Percentiles rank a stretch among this genome's conserved stretches.
Conservation (phyloP, 2,797 vertebrate species). For the Cryptoblepharus egeriae region DNA sequence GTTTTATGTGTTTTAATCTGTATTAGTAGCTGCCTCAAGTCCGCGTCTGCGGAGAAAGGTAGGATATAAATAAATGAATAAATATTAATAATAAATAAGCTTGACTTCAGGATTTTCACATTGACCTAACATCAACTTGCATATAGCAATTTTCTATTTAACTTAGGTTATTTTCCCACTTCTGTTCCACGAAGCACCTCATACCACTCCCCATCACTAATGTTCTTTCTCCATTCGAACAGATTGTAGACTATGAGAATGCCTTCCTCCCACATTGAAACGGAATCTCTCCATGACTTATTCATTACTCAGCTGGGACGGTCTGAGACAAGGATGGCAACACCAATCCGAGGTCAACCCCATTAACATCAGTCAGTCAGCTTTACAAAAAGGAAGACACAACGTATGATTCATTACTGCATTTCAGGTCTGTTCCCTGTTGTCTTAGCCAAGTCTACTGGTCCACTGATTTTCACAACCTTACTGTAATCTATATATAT, state of each 20-base stretch:
- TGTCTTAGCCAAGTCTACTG: constrained; percentile 8
- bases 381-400: constrained; percentile 1
- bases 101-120: background rate
- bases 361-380: background rate
- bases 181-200: background rate
- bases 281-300: constrained; percentile 49
- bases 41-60: no score
- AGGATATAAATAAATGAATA: no score
- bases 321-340: constrained; percentile 15
- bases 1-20: no score
- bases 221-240: constrained; percentile 28
- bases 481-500: no score
- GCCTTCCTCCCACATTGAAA: constrained; percentile 38
- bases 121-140: no score
- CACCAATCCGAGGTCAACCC: background rate
- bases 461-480: background rate
- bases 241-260: background rate
- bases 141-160: no score
- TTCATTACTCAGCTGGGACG: constrained; percentile 41
- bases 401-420: constrained; percentile 6
- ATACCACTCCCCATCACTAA: background rate
- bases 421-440: background rate
- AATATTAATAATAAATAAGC: no score
- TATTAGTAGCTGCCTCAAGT: no score
- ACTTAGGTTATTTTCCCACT: constrained; percentile 21